These are phyloP conservation scores for Geopemphigus sp. DNA, from an alignment of 1,140 invertebrate species.

Conservation along the genomic window DNA sequence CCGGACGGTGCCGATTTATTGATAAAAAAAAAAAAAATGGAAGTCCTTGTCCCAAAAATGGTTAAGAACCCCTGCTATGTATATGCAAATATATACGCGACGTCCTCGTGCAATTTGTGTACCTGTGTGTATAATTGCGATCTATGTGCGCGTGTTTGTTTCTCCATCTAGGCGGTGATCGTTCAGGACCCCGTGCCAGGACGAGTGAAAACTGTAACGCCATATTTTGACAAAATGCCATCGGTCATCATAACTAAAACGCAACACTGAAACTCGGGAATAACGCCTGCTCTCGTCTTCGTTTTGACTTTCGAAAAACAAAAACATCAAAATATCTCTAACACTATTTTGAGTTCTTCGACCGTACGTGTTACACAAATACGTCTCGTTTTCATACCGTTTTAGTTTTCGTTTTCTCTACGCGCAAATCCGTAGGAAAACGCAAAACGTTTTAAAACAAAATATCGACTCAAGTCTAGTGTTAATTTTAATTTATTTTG, in stretches of 20 bases:
- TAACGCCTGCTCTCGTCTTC: neutral
- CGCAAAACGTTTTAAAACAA: constrained; percentile 28
- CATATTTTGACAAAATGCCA: constrained; percentile 47
- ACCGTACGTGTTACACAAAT: neutral
- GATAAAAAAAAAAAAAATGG: too few species aligned
- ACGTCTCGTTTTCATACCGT: neutral
- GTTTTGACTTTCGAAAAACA: neutral
- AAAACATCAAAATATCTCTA: neutral
- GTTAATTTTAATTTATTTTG: constrained; percentile 38
- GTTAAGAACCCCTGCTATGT: too few species aligned
- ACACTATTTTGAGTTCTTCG: neutral
- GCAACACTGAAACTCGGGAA: constrained; percentile 47
- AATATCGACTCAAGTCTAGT: constrained; percentile 23
- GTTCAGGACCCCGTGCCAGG: constrained; percentile 31
- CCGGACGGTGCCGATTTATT: too few species aligned
- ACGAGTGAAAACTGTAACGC: constrained; percentile 48
- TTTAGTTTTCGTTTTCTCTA: too few species aligned
- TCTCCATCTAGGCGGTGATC: constrained; percentile 22
- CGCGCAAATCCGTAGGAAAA: neutral
- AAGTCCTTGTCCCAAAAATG: too few species aligned
- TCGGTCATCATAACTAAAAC: constrained; percentile 33
- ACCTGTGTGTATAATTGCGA: too few species aligned
- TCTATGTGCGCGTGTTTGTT: neutral
- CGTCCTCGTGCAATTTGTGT: too few species aligned
- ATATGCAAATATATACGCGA: too few species aligned